Percentiles rank a stretch among this genome's conserved stretches.
Evolutionary conservation across 2,888 invertebrate genomes (phyloP).

Genomic region (Teinopalpus imperialis): DNA sequence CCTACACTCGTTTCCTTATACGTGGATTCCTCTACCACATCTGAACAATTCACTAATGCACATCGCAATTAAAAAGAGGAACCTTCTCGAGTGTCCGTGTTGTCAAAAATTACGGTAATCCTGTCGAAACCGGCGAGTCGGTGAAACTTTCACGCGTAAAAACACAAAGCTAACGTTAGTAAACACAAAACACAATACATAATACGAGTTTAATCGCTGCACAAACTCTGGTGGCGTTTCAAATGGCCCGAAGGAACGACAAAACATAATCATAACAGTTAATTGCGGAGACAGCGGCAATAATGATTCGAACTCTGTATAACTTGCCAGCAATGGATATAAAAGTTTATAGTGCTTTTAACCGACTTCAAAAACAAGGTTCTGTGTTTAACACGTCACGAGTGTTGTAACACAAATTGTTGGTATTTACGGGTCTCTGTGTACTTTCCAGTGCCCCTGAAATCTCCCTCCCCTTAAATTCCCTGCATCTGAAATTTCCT

Average conservation of each 20-base stretch:
- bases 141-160: constrained; percentile 17
- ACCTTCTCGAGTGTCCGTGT: too few species aligned
- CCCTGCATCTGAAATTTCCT: too few species aligned
- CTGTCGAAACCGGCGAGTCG: neutral
- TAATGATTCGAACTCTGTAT: constrained; percentile 3
- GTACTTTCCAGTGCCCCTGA: too few species aligned
- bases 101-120: constrained; percentile 3
- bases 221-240: constrained; percentile 9
- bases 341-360: constrained; percentile 10
- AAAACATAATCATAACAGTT: constrained; percentile 22
- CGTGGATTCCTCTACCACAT: too few species aligned
- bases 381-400: too few species aligned
- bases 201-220: constrained; percentile 23
- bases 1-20: too few species aligned
- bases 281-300: constrained; percentile 14
- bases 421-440: too few species aligned
- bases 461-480: neutral
- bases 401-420: too few species aligned
- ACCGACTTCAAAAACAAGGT: too few species aligned
- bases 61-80: too few species aligned
- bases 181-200: constrained; percentile 18
- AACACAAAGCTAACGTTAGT: constrained; percentile 19
- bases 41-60: too few species aligned
- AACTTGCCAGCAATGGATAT: constrained; percentile 6
- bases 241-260: constrained; percentile 5